Evolutionary conservation across 2,113 vertebrate genomes (phyloP), one percentile per base, ranked within the genome.

Genomic region (Oncorhynchus gorbuscha): DNA sequence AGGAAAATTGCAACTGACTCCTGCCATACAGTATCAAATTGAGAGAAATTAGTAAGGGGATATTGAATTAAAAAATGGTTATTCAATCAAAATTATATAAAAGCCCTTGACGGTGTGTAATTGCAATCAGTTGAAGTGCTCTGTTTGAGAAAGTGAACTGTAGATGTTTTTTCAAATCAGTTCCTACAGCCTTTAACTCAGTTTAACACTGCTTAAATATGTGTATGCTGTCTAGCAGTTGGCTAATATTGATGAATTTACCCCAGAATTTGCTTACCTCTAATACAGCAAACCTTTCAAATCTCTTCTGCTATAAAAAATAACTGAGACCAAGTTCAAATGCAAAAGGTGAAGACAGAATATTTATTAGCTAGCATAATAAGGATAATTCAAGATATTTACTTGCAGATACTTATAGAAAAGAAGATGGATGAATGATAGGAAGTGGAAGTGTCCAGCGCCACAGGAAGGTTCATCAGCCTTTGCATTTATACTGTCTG

Each of bases 51-150:
- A 51, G 77, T 79, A 80, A 71, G 28, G 72, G 55, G 81, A 71
- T 78, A 72, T 78, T 76, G 65, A 74, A 88, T 87, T 84, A 81
- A 88, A 81, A 88, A 90, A 85, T n/a, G 69, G 69, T 86, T 85
- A 83, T 85, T 83, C 76, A 76, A 75, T 87, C 80, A 87, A 72
- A 74, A 69, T 81, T 73, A 90, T 79, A 71, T 83, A 71, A 87
- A 80, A 84, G 82, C 85, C 78, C 80, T 83, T 83, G 86, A 90
- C 88, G 83, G 85, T 66, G 73, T 81, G 79, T 87, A 91, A 91
- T 89, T 89, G 81, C 83, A 90, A 90, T 91, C 88, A 90, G 86
- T 82, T 83, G 76, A 86, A 87, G 77, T 84, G 84, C 77, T 82
- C 87, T 35, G 28, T 64, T 26, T 64, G 62, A 58, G 55, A 58